Evolutionary conservation across 1,140 invertebrate genomes (phyloP).

Genomic region (Orchestia grillus): DNA sequence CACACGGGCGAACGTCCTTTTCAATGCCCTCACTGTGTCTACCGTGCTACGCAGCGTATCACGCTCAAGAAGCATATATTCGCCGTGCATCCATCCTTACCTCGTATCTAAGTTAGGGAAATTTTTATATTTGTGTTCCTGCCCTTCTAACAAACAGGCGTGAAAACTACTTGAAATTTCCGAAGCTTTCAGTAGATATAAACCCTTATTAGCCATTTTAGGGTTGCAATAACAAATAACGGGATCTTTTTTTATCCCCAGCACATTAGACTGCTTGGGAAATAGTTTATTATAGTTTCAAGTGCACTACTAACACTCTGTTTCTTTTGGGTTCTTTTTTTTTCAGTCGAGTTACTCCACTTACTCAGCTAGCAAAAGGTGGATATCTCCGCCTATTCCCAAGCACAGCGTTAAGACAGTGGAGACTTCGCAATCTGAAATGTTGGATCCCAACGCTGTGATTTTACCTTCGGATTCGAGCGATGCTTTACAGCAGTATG

Average conservation of each 20-base stretch:
- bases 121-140: neutral
- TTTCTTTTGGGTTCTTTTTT: conserved; percentile 43
- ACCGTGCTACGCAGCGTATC: conserved; percentile 55
- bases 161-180: neutral
- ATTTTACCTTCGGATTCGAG: neutral
- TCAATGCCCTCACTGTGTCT: conserved; percentile 85
- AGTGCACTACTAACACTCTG: neutral
- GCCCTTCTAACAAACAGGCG: neutral
- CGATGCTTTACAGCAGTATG: neutral
- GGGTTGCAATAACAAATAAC: neutral
- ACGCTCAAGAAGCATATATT: conserved; percentile 57
- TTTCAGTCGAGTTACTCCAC: conserved; percentile 39
- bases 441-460: neutral
- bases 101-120: neutral
- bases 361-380: conserved; percentile 26
- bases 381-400: neutral
- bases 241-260: neutral
- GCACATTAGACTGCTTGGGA: neutral
- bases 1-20: conserved; percentile 97
- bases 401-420: neutral
- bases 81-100: conserved; percentile 16
- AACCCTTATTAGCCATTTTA: neutral
- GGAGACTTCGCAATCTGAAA: neutral
- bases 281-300: neutral
- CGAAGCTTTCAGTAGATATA: neutral